Base-by-base conservation (phyloP, 2,888 invertebrate species). In the Kuschelorhynchus macadamiae region DNA sequence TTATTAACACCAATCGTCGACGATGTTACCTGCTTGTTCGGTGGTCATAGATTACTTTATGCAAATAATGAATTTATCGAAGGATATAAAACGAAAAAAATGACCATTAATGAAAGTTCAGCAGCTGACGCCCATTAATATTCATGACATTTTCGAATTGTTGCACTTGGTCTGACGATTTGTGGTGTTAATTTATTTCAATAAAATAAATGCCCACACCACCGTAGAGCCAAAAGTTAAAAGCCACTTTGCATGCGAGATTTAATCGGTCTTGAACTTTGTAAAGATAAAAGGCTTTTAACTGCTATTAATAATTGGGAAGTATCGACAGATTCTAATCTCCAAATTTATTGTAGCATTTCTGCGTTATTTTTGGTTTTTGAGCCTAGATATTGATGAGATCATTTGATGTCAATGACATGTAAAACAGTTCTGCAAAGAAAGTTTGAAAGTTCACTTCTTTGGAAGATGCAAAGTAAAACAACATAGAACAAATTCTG, bases 141-240 rank as follows among this genome's bases (percentile, higher is more conserved):
- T 67, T 67, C 61, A 67, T 67, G 49, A 18, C 47, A 46, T 33
- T 42, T 61, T 55, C 49, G 67, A 56, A 61, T 49, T 36, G 30
- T 30, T 11, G 60, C 53, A 33, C 20, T 25, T 33, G 32, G 25
- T 21, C 57, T n/a, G 60, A 44, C 36, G 18, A 8, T 47, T 42
- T 25, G 16, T 32, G 33, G 55, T 49, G 67, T 53, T 67, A 67
- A 67, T 67, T 67, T 67, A 67, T 61, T 61, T 67, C 61, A 67
- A 61, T 67, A 61, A 57, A 65, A 65, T 56, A 64, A 64, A 64
- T 64, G 49, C 56, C 46, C 12, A 46, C 56, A 57, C 44, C 42
- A 30, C 42, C 46, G 17, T 2, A 32, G n/a, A n/a, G 25, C 56
- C 30, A 18, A 46, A 55, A 55, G 41, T 39, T 63, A 63, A 63